phyloP scores from a whole-genome alignment of 2,113 vertebrate species.

The Nothocercus julius region DNA sequence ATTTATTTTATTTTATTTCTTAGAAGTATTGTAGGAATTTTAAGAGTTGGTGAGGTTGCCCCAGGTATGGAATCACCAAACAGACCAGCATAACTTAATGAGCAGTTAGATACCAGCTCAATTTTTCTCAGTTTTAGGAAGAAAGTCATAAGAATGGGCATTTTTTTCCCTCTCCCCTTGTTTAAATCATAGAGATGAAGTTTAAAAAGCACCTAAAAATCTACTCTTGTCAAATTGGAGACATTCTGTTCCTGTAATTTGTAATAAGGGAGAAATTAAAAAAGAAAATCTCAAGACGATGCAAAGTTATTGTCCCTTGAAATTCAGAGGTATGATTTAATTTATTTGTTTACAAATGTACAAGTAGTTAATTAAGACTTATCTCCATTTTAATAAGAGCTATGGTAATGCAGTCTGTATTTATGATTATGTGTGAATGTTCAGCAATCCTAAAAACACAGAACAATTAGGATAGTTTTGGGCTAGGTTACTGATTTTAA shows the following conservation, averaged over 20 bases:
- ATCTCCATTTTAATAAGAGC: conserved; percentile 62
- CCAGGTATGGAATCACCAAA: background rate
- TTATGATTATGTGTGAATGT: conserved; percentile 42
- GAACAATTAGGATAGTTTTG: conserved; percentile 27
- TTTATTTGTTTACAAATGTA: conserved; percentile 61
- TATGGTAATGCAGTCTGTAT: conserved; percentile 9
- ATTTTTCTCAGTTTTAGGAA: background rate
- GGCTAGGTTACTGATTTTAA: conserved; percentile 46
- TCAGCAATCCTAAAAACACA: conserved; percentile 48
- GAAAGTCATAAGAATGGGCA: background rate
- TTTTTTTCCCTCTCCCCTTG: background rate
- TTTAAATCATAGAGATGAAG: background rate
- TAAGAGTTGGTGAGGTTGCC: background rate
- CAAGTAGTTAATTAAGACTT: conserved; percentile 57
- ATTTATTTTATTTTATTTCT: background rate
- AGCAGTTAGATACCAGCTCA: background rate
- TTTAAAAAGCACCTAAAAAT: background rate
- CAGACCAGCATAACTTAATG: background rate
- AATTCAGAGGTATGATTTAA: conserved; percentile 31
- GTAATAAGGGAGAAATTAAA: background rate
- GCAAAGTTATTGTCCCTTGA: background rate
- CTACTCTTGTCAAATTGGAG: background rate
- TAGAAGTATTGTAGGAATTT: background rate
- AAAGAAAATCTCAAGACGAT: background rate
- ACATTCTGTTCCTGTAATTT: background rate